Percentiles rank a stretch among this genome's conserved stretches.
phyloP scores from a whole-genome alignment of 1,140 invertebrate genomes.

The Drosophila santomea region DNA sequence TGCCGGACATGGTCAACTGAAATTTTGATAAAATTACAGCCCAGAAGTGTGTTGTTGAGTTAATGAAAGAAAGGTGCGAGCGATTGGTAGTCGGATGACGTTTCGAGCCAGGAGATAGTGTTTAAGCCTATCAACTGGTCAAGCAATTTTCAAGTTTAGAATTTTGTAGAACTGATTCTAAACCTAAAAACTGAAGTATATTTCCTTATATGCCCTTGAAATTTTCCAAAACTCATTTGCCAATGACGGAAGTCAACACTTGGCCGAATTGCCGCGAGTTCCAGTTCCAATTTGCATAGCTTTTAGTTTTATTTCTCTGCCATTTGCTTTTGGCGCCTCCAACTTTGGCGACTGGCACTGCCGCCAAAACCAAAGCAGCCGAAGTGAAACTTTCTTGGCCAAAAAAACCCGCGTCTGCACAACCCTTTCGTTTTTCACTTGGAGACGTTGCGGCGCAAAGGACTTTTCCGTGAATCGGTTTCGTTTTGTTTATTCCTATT shows the following conservation, averaged over 20 bases:
- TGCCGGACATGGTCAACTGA: slow-evolving; percentile 13
- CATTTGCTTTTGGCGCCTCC: slow-evolving; percentile 46
- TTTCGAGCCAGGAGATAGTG: background rate
- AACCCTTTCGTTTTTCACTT: slow-evolving; percentile 53
- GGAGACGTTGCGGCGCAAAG: slow-evolving; percentile 12
- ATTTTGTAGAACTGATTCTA: background rate
- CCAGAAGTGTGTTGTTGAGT: background rate
- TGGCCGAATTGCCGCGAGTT: slow-evolving; percentile 33
- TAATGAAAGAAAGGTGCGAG: background rate
- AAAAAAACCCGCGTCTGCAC: slow-evolving; percentile 22
- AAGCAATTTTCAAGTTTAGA: no score
- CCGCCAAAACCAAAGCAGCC: slow-evolving; percentile 19
- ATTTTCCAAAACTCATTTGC: slow-evolving; percentile 50
- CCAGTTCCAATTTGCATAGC: slow-evolving; percentile 71
- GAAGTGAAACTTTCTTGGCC: slow-evolving; percentile 48
- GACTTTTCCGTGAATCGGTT: slow-evolving; percentile 23
- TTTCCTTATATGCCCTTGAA: background rate
- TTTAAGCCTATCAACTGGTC: background rate
- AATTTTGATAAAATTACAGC: slow-evolving; percentile 19
- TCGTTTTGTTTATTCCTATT: slow-evolving; percentile 54
- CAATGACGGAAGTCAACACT: slow-evolving; percentile 61
- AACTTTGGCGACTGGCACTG: slow-evolving; percentile 70
- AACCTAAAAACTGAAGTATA: background rate
- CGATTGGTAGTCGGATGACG: background rate
- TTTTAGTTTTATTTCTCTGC: slow-evolving; percentile 48